Evolutionary conservation across 2,113 vertebrate species (phyloP).

Genomic region (Oostethus manadensis): DNA sequence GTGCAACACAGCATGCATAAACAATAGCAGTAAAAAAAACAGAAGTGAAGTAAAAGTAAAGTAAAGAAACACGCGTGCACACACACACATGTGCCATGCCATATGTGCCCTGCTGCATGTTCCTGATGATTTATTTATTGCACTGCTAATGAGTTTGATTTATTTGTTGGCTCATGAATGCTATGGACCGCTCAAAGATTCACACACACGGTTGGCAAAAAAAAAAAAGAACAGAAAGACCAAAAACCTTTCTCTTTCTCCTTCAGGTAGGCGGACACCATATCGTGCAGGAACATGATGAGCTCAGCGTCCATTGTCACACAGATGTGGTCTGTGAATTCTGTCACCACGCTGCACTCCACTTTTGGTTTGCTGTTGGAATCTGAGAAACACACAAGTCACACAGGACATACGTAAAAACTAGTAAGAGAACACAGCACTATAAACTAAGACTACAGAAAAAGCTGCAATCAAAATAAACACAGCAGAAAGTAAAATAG

Average conservation of each 20-base stretch:
- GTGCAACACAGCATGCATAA: no score
- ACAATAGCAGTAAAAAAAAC: no score
- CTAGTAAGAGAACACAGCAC: constrained; percentile 1
- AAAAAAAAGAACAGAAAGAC: no score
- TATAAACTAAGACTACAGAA: neutral
- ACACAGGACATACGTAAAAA: neutral
- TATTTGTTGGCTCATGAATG: neutral
- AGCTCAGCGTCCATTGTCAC: constrained; percentile 99
- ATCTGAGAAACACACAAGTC: constrained; percentile 66
- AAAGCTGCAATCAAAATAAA: neutral
- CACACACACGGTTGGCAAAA: neutral
- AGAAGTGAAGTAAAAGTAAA: no score
- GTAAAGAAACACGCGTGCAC: no score
- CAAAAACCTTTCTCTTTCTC: constrained; percentile 94
- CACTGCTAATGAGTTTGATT: neutral
- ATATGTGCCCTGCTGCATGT: no score
- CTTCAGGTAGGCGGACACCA: constrained; percentile 97
- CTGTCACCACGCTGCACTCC: constrained; percentile 97
- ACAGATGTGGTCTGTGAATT: constrained; percentile 98
- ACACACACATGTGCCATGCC: no score
- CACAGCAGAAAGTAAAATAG: no score
- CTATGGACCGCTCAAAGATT: neutral
- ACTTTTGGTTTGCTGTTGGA: constrained; percentile 88
- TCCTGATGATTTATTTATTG: no score
- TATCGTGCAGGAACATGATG: constrained; percentile 97